Percentiles rank a stretch among this genome's conserved stretches.
Evolutionary conservation across 2,888 invertebrate species (phyloP).

Genomic region (Steinernema scapterisci): DNA sequence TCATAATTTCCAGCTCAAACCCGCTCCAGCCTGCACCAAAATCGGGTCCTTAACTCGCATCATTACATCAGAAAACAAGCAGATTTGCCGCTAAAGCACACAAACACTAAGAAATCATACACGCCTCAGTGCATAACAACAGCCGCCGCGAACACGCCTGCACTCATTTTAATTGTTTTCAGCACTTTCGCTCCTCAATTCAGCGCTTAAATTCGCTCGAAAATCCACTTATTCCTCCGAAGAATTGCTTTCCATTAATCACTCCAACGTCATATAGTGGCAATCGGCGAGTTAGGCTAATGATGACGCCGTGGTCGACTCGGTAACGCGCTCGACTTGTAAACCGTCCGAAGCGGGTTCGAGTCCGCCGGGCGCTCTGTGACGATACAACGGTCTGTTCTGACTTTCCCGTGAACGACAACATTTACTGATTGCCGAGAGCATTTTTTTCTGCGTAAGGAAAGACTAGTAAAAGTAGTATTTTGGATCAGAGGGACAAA

Average conservation of each 20-base stretch:
- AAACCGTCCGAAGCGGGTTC: slow-evolving; percentile 14
- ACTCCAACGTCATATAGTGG: neutral
- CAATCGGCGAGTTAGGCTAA: neutral
- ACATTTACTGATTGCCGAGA: slow-evolving; percentile 25
- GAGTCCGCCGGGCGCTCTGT: neutral
- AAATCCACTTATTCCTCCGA: neutral
- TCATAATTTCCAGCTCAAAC: too few species aligned
- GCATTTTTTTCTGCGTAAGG: neutral
- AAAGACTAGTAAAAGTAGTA: too few species aligned
- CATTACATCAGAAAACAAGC: too few species aligned
- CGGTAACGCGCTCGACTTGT: neutral
- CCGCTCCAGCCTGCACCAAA: too few species aligned
- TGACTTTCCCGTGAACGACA: slow-evolving; percentile 14
- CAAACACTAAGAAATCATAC: too few species aligned
- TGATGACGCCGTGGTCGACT: neutral
- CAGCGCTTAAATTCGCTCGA: neutral
- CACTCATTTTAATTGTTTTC: neutral
- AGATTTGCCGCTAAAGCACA: too few species aligned
- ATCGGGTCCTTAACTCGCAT: too few species aligned
- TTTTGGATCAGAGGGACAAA: too few species aligned
- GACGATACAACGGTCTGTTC: slow-evolving; percentile 30
- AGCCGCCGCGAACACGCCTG: too few species aligned
- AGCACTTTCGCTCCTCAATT: neutral
- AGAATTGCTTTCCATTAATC: neutral
- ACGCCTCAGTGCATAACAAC: too few species aligned